A percentile compares a stretch with the other conserved stretches of the same genome.
phyloP scores from a whole-genome alignment of 2,888 invertebrate species.

The Drosophila paracracens region DNA sequence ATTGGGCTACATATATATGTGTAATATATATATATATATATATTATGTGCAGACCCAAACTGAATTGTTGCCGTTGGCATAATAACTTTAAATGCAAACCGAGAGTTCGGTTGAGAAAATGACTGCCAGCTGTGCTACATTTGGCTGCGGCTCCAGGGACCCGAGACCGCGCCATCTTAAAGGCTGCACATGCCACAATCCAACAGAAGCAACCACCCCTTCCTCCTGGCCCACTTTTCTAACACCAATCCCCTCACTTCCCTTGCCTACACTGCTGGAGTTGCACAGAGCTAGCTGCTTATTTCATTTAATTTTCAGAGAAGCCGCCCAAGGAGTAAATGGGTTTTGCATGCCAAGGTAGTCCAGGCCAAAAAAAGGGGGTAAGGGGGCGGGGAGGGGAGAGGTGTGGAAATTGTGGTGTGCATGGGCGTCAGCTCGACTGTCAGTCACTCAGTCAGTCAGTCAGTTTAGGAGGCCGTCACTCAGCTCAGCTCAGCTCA shows the following conservation, averaged over 20 bases:
- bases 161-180: conserved; percentile 38
- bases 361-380: conserved; percentile 1
- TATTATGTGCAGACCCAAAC: conserved; percentile 17
- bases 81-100: conserved; percentile 64
- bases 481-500: conserved; percentile 50
- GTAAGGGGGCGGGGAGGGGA: not conserved
- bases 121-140: conserved; percentile 72
- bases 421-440: conserved; percentile 19
- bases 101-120: conserved; percentile 38
- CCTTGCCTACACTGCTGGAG: conserved; percentile 17
- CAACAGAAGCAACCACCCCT: not conserved
- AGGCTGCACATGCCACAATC: conserved; percentile 57
- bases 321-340: conserved; percentile 56
- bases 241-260: not conserved
- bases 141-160: conserved; percentile 45
- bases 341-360: conserved; percentile 52
- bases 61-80: conserved; percentile 33
- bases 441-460: conserved; percentile 25
- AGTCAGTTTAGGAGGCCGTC: conserved; percentile 55
- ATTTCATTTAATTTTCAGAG: conserved; percentile 74
- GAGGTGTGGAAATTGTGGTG: not conserved
- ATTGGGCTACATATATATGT: not conserved
- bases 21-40: not conserved
- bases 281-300: conserved; percentile 70
- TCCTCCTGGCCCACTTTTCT: not conserved